Base-by-base conservation (phyloP, 2,113 vertebrate species). In the Brachionichthys hirsutus region DNA sequence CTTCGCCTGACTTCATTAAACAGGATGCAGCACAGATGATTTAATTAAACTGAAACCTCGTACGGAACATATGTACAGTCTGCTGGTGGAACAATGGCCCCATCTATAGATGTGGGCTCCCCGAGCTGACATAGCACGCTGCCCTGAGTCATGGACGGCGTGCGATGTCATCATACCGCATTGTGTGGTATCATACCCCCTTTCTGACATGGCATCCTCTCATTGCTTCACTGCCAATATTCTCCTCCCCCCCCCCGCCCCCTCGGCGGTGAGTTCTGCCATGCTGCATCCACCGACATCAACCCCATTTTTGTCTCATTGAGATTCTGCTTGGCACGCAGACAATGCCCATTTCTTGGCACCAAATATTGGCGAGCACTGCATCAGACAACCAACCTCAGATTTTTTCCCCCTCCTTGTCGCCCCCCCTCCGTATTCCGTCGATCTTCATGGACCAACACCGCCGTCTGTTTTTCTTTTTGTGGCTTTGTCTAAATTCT, bases 271-370 rank as follows among this genome's bases (percentile, higher is more conserved):
- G 67, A 77, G 55, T 71, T 78, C 73, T 81, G 71, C 84, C 75
- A 78, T 66, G 67, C 80, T 70, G 78, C 76, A 73, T 77, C 78
- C 62, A 62, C 78, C 78, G 15, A 73, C 82, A 78, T 83, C 80
- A 67, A 48, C 77, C 84, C 77, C 77, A 69, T 75, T 19, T 4
- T 38, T 38, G 9, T 38, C 36, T 88, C 85, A 85, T 81, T 85
- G 58, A 85, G 82, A 87, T 84, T 76, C 79, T 67, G 82, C 75
- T 77, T 88, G 87, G 86, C 86, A 85, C 54, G n/a, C 77, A 84
- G 74, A 88, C 81, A 84, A 84, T 86, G 78, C 73, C 81, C 62
- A 67, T 62, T 79, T 83, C 75, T 80, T 85, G 82, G 86, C 87
- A 87, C 78, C 71, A 79, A 75, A 76, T 61, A 62, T 67, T 81